Evolutionary conservation across 2,888 invertebrate genomes (phyloP), one percentile per base, ranked within the genome.

Genomic region (Drosophila kuntzei): DNA sequence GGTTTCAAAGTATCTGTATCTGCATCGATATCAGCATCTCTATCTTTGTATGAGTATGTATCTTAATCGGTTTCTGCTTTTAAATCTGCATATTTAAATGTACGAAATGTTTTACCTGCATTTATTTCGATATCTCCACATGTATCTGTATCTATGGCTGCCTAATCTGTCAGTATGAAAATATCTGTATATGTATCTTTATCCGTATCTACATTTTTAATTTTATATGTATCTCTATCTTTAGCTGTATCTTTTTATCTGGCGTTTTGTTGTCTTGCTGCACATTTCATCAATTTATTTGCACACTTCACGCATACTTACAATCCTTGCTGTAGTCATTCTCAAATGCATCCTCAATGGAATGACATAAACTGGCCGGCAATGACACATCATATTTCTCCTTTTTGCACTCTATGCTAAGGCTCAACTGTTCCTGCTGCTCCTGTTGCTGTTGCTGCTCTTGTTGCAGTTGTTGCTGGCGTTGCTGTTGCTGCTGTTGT

Each of bases 291-390:
- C 27, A 20, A 22, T 8, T 20, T 6, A 11, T 11, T 18, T 5
- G 16, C 34, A 25, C 18, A 14, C 18, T 12, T 9, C 1, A 43
- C 8, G 11, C 8, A 85, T 90, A 92, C 92, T 92, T 91, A 92
- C 92, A 92, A 84, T 91, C 91, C 80, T 92, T 92, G 80, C 77
- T 90, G 81, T 90, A 92, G 66, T 90, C 90, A 82, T 90, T 90
- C 66, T 91, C 91, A 76, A 91, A 92, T 68, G 90, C 87, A 79
- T 92, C 92, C 60, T 92, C 92, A 47, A 91, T 90, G 64, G 91
- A 88, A 81, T 90, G 91, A 89, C 90, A 91, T 74, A 92, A 86
- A 71, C 87, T 89, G 67, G 79, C 55, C 39, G 86, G 76, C 58
- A 86, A 76, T 22, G 77, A 75, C 37, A 74, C 80, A 59, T 90